Evolutionary conservation across 1,140 invertebrate genomes (phyloP).

Genomic region (Cotesia vestalis): DNA sequence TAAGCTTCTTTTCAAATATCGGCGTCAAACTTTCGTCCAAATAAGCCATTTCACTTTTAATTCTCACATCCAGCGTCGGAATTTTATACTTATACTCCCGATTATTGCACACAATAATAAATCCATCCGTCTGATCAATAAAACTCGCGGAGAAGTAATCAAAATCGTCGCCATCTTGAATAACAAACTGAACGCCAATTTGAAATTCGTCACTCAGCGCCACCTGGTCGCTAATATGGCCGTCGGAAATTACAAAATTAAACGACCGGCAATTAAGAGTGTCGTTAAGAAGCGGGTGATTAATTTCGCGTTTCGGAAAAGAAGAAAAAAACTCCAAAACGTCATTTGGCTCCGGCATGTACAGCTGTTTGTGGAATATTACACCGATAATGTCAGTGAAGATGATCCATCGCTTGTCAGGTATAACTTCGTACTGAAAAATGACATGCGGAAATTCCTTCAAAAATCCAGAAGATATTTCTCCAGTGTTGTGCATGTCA

Average conservation of each 20-base stretch:
- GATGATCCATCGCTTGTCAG: not conserved
- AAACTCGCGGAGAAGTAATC: not conserved
- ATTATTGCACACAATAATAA: conserved; percentile 9
- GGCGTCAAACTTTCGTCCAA: not conserved
- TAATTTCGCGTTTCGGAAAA: not conserved
- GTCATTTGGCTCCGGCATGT: conserved; percentile 7
- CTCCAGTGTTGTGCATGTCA: conserved; percentile 6
- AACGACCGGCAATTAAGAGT: not conserved
- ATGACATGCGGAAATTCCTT: not conserved
- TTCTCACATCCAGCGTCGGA: not conserved
- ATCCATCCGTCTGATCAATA: not conserved
- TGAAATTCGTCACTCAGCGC: not conserved
- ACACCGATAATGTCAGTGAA: conserved; percentile 2
- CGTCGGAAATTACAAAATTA: not conserved
- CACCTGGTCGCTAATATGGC: not conserved
- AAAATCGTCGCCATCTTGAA: not conserved
- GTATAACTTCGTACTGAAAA: conserved; percentile 7
- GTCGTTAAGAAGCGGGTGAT: not conserved
- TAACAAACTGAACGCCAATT: not conserved
- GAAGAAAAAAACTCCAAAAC: not conserved
- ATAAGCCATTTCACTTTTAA: not conserved
- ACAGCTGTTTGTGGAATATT: not conserved
- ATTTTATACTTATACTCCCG: conserved; percentile 11
- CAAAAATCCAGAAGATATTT: not conserved
- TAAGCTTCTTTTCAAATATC: not conserved